phyloP scores from a whole-genome alignment of 2,797 vertebrate genomes.

The Acipenser transmontanus region DNA sequence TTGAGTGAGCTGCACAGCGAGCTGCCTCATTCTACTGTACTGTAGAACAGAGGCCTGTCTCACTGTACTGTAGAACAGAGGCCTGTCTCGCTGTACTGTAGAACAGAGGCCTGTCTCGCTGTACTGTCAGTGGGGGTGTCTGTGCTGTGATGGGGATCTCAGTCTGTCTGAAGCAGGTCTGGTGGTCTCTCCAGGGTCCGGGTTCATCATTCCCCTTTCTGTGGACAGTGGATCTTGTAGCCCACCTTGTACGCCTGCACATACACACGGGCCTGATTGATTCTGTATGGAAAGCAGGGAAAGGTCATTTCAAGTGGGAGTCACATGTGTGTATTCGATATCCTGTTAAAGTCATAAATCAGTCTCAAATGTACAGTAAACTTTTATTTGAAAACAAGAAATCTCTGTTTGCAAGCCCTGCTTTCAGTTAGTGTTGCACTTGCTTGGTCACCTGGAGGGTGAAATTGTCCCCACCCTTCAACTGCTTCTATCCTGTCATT shows the following conservation, averaged over 20 bases:
- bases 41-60: no score
- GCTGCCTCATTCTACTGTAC: no score
- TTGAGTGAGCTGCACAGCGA: no score
- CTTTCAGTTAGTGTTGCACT: neutral
- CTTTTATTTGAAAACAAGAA: no score
- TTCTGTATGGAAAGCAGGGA: constrained; percentile 45
- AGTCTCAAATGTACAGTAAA: neutral
- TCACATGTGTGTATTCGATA: neutral
- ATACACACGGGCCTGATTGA: constrained; percentile 72
- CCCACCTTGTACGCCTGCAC: constrained; percentile 71
- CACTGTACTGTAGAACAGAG: no score
- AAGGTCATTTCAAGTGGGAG: neutral
- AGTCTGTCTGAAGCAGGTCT: neutral
- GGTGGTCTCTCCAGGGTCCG: neutral
- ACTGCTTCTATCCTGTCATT: no score
- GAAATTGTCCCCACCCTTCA: no score
- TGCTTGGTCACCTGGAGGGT: no score
- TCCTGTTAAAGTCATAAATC: neutral
- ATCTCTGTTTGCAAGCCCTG: neutral
- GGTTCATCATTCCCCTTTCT: constrained; percentile 37
- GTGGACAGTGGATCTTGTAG: constrained; percentile 70
- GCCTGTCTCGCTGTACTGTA: no score
- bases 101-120: no score
- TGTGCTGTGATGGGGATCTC: neutral
- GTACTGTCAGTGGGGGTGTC: no score